Evolutionary conservation across 2,113 vertebrate genomes (phyloP).

Genomic region (Psittacula cyanocephala): DNA sequence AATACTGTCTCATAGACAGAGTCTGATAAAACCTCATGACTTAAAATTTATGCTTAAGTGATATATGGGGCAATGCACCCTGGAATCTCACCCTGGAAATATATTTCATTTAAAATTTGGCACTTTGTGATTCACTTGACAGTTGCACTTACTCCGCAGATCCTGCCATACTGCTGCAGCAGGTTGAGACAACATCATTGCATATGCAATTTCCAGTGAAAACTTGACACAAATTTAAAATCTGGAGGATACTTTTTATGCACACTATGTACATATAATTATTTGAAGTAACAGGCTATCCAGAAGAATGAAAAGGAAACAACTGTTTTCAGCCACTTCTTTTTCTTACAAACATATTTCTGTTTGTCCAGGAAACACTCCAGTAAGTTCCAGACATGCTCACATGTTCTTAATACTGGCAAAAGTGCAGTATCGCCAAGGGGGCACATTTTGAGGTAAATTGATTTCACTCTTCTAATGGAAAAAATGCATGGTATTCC

Average conservation of each 20-base stretch:
- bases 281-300: neutral
- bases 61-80: neutral
- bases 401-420: neutral
- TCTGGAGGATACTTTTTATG: neutral
- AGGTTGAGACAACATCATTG: neutral
- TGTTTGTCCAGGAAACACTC: neutral
- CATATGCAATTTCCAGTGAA: neutral
- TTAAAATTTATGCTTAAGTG: neutral
- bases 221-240: neutral
- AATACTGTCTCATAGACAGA: neutral
- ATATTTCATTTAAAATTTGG: neutral
- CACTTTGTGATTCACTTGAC: neutral
- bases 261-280: neutral
- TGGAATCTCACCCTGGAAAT: neutral
- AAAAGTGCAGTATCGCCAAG: neutral
- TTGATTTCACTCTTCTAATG: neutral
- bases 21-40: neutral
- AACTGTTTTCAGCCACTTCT: neutral
- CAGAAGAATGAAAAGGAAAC: neutral
- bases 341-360: neutral
- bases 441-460: neutral
- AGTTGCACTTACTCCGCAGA: neutral
- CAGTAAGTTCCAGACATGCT: neutral
- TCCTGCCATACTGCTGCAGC: neutral
- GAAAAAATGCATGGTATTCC: conserved; percentile 1